Evolutionary conservation across 2,797 vertebrate species (phyloP), one percentile per base, ranked within the genome.

Genomic region (Crenuchus spilurus): DNA sequence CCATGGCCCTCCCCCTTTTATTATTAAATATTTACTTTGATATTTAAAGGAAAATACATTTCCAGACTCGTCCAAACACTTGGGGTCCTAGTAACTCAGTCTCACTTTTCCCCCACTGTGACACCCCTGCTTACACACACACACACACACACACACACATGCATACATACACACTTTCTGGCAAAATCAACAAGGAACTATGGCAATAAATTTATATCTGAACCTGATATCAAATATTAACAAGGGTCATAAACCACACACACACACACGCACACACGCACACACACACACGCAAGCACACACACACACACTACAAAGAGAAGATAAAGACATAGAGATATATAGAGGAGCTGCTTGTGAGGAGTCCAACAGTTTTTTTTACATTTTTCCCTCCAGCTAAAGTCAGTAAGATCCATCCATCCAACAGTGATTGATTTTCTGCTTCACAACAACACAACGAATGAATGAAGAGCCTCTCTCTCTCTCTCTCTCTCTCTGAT

Each of bases 131-230:
- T n/a, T n/a, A n/a, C n/a, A n/a, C n/a, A n/a, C n/a, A n/a, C 24
- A 18, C 60, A 33, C 62, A 24, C 60, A 22, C 26, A n/a, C 51
- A 11, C 62, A 18, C 22, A 11, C n/a, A 49, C 26, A 22, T 6
- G 22, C 18, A 51, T 26, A 51, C 64, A 41, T 5, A 51, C 22
- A 20, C 33, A 35, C 3, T 9, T 2, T 6, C 14, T 1, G 51
- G 31, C 54, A 35, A 58, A 58, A 58, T 58, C 54, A 58, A 35
- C 30, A 58, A 58, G 54, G 30, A 58, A 20, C 30, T 5, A 9
- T 10, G 37, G 55, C 55, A 58, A n/a, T 58, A 58, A 60, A 58
- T 58, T n/a, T 37, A 18, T 20, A 37, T 35, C 26, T 60, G 52
- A 55, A 60, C 13, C 30, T 60, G 30, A 60, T 60, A 60, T 35